A percentile compares a stretch with the other conserved stretches of the same genome.
Conservation (phyloP, 2,888 invertebrate genomes). For the Hoplodrina ambigua region DNA sequence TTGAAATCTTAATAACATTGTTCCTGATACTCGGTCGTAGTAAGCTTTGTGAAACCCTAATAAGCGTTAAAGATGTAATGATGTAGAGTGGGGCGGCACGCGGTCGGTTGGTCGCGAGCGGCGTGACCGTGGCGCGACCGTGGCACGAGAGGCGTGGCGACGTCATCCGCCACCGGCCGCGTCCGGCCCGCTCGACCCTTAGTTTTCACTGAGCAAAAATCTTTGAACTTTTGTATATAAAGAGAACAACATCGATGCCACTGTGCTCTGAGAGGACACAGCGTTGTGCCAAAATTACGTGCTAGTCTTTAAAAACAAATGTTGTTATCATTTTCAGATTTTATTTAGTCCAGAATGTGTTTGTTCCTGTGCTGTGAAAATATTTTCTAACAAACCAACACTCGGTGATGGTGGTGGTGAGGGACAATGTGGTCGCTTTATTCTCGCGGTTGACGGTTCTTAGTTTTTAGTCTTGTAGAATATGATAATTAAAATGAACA, state of each 20-base stretch:
- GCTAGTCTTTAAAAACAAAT: conserved; percentile 89
- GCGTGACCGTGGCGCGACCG: conserved; percentile 33
- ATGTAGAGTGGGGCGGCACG: conserved; percentile 37
- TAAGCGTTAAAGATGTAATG: conserved; percentile 55
- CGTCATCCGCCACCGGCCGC: conserved; percentile 43
- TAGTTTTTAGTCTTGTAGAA: conserved; percentile 65
- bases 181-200: conserved; percentile 58
- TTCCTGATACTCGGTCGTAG: conserved; percentile 76
- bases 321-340: conserved; percentile 90
- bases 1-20: conserved; percentile 75
- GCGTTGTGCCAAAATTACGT: conserved; percentile 90
- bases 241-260: conserved; percentile 87
- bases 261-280: conserved; percentile 82
- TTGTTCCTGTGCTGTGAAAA: conserved; percentile 90
- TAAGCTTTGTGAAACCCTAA: conserved; percentile 82
- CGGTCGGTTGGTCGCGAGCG: conserved; percentile 34
- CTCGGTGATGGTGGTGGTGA: conserved; percentile 73
- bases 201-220: conserved; percentile 81
- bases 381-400: conserved; percentile 88
- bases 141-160: conserved; percentile 29
- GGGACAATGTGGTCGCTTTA: conserved; percentile 78
- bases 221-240: conserved; percentile 75
- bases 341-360: conserved; percentile 90
- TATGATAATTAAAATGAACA: conserved; percentile 58
- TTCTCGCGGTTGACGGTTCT: conserved; percentile 65